phyloP scores from a whole-genome alignment of 2,888 invertebrate genomes.

The Rhabditoides inermis region DNA sequence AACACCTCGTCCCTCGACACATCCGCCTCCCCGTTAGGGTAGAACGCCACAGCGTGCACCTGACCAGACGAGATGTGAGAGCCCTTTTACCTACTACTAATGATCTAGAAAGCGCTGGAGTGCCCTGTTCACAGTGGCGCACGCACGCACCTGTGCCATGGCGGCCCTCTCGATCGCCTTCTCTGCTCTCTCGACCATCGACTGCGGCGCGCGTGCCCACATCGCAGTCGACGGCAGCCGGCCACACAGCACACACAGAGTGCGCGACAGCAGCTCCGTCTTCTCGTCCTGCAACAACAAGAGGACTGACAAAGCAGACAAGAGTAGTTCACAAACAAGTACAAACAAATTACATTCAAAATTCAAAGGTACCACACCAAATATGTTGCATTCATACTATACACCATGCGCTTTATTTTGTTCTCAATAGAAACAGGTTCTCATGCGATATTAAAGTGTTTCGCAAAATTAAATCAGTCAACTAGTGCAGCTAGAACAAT shows the following conservation, averaged over 20 bases:
- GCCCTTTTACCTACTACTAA: too few relatives aligned
- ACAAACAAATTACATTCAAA: too few relatives aligned
- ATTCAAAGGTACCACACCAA: too few relatives aligned
- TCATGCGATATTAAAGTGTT: too few relatives aligned
- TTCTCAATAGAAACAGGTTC: too few relatives aligned
- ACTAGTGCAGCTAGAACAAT: background rate
- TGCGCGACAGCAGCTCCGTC: conserved; percentile 73
- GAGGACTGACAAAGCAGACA: background rate
- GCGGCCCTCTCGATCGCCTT: conserved; percentile 80
- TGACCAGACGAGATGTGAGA: too few relatives aligned
- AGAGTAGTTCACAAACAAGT: conserved; percentile 1
- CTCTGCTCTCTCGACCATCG: conserved; percentile 61
- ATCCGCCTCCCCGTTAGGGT: conserved; percentile 94
- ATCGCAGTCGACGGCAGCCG: conserved; percentile 38
- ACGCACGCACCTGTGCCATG: too few relatives aligned
- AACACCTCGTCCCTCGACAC: conserved; percentile 81
- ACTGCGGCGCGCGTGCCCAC: conserved; percentile 12
- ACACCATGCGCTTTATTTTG: too few relatives aligned
- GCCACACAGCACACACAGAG: conserved; percentile 60
- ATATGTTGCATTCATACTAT: too few relatives aligned
- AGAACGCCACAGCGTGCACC: conserved; percentile 83
- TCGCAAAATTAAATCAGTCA: too few relatives aligned
- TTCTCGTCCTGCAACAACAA: conserved; percentile 39
- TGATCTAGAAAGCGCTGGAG: too few relatives aligned
- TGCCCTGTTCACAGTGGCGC: too few relatives aligned